Conservation (phyloP, 2,888 invertebrate genomes). For the Acanthococcus lagerstroemiae region DNA sequence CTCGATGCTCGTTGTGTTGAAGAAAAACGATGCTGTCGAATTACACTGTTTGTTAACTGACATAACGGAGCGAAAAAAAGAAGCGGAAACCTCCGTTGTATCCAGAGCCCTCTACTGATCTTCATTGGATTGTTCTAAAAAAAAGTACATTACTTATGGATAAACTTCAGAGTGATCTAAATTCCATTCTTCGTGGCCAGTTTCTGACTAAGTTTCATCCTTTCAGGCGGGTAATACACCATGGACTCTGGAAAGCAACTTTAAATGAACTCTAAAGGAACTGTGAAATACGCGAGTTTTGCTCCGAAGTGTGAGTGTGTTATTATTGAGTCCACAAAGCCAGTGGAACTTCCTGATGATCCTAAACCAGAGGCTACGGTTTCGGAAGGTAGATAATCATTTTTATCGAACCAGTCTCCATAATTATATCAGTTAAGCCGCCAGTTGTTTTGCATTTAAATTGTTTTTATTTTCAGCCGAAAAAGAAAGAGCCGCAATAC, state of each 20-base stretch:
- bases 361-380: background rate
- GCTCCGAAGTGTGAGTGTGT: background rate
- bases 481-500: constrained; percentile 21
- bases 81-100: background rate
- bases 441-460: background rate
- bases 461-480: constrained; percentile 4
- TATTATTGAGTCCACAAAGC: constrained; percentile 14
- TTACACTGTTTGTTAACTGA: constrained; percentile 55
- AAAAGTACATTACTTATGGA: constrained; percentile 21
- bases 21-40: constrained; percentile 45
- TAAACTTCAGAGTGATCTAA: too few relatives aligned
- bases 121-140: constrained; percentile 8
- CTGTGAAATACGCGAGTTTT: constrained; percentile 8
- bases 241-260: background rate
- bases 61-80: constrained; percentile 45
- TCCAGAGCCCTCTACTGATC: constrained; percentile 4
- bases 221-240: too few relatives aligned
- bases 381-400: background rate
- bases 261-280: constrained; percentile 10
- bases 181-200: too few relatives aligned
- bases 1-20: constrained; percentile 48
- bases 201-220: too few relatives aligned
- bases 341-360: constrained; percentile 1
- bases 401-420: too few relatives aligned
- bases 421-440: background rate